Conservation (phyloP, 2,113 vertebrate species). For the Chionis minor region DNA sequence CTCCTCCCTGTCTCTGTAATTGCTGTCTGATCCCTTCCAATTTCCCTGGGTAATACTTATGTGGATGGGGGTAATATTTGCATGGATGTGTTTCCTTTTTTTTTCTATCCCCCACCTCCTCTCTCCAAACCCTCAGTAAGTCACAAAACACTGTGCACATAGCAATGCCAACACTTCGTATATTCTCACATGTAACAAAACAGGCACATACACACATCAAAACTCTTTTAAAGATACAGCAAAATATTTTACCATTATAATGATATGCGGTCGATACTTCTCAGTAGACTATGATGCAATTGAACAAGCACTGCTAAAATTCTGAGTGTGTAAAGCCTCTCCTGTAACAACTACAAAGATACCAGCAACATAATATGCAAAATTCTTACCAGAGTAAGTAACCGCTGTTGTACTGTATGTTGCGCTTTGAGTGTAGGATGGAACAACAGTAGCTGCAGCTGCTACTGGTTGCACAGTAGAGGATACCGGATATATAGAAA, state of each 20-base stretch:
- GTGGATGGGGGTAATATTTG: background rate
- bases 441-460: constrained; percentile 91
- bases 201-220: background rate
- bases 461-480: constrained; percentile 94
- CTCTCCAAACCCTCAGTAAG: background rate
- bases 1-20: background rate
- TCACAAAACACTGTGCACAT: background rate
- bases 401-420: constrained; percentile 97
- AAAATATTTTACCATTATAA: background rate
- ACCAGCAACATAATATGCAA: background rate
- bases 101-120: background rate
- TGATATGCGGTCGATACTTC: background rate
- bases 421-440: constrained; percentile 95
- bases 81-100: background rate
- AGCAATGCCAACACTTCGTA: background rate
- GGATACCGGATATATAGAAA: constrained; percentile 97
- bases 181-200: background rate
- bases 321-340: background rate
- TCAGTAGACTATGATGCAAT: background rate
- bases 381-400: constrained; percentile 90
- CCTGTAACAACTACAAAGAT: background rate
- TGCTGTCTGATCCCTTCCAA: background rate
- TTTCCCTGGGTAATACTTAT: background rate
- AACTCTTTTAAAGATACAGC: background rate
- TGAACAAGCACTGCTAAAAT: background rate